Conservation (phyloP, 2,888 invertebrate species). For the Drosophila tripunctata region DNA sequence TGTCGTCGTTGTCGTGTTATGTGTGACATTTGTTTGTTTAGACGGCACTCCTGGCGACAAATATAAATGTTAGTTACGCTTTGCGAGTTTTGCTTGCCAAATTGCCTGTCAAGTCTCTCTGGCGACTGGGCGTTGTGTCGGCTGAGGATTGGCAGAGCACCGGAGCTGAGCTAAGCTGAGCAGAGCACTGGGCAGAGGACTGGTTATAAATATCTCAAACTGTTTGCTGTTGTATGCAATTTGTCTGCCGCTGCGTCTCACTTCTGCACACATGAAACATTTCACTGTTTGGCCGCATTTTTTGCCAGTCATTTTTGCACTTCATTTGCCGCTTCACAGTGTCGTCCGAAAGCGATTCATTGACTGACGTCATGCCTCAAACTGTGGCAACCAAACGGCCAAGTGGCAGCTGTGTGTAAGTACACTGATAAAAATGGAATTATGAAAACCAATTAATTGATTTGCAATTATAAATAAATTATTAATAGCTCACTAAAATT, state of each 20-base stretch:
- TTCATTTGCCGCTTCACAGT: constrained; percentile 58
- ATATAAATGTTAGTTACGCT: constrained; percentile 76
- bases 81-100: constrained; percentile 69
- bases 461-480: too few relatives aligned
- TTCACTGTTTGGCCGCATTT: constrained; percentile 36
- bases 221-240: constrained; percentile 51
- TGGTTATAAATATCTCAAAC: constrained; percentile 59
- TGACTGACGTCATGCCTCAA: constrained; percentile 55
- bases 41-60: constrained; percentile 71
- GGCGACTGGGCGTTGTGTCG: constrained; percentile 17
- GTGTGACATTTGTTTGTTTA: constrained; percentile 72
- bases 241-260: constrained; percentile 46
- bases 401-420: constrained; percentile 24
- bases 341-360: constrained; percentile 44
- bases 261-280: constrained; percentile 15
- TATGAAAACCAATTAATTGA: too few relatives aligned
- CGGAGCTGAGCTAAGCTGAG: background rate
- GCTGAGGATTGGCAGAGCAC: background rate
- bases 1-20: constrained; percentile 50
- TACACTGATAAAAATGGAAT: background rate
- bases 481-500: too few relatives aligned
- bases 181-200: constrained; percentile 7
- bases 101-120: constrained; percentile 69
- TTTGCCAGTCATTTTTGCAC: constrained; percentile 63
- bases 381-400: constrained; percentile 28